phyloP scores from a whole-genome alignment of 2,797 vertebrate genomes.

The Danio tinwini region DNA sequence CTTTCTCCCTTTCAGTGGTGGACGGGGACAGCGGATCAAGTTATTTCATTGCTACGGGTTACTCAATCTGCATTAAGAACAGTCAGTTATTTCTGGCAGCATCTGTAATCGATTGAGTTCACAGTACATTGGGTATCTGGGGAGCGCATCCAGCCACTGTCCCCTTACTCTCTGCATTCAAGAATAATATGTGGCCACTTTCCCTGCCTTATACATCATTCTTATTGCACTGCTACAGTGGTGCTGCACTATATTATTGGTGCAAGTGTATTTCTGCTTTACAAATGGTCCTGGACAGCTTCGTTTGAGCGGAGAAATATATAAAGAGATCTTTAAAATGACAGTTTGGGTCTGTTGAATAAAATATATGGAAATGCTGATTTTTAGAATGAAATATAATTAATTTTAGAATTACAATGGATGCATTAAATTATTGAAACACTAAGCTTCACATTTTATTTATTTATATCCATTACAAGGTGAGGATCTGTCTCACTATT shows the following conservation, averaged over 20 bases:
- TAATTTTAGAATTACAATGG: too few relatives aligned
- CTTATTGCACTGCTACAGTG: conserved; percentile 59
- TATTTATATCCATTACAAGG: too few relatives aligned
- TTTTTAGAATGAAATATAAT: too few relatives aligned
- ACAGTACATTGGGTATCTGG: conserved; percentile 34
- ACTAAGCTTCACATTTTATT: too few relatives aligned
- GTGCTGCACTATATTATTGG: conserved; percentile 48
- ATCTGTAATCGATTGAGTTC: conserved; percentile 52
- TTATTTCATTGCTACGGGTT: conserved; percentile 44
- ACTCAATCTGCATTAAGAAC: conserved; percentile 54
- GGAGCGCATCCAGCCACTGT: conserved; percentile 39
- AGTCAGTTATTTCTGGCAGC: conserved; percentile 51
- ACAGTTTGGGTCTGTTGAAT: conserved; percentile 20
- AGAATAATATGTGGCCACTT: conserved; percentile 53
- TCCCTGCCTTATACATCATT: conserved; percentile 56
- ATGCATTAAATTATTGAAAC: too few relatives aligned
- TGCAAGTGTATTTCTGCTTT: conserved; percentile 45
- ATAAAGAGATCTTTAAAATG: conserved; percentile 46
- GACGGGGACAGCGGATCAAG: conserved; percentile 75
- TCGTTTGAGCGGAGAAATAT: conserved; percentile 39
- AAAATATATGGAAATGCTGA: conserved; percentile 21
- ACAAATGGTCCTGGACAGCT: conserved; percentile 40
- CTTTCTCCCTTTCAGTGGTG: conserved; percentile 62
- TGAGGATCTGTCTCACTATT: too few relatives aligned
- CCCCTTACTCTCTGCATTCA: conserved; percentile 47